Evolutionary conservation across 2,888 invertebrate genomes (phyloP).

Genomic region (Sinodicranocentrus sp.): DNA sequence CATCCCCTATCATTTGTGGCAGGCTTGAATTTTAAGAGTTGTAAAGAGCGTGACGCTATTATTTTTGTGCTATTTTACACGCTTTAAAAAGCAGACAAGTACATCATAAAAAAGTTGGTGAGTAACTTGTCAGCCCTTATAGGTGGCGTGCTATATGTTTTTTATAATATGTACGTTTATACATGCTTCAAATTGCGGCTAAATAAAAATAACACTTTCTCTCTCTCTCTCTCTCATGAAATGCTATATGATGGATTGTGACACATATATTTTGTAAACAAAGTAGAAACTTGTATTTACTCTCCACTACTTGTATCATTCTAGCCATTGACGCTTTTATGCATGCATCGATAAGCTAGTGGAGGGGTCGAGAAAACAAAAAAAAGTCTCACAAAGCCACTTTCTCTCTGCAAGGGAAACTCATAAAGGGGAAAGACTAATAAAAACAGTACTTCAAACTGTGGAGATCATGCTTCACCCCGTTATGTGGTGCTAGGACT

Average conservation of each 20-base stretch:
- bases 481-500: constrained; percentile 8
- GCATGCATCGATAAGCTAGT: not conserved
- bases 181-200: no score
- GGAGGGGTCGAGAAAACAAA: not conserved
- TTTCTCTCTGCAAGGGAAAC: not conserved
- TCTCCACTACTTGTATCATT: not conserved
- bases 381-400: not conserved
- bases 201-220: constrained; percentile 16
- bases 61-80: constrained; percentile 62
- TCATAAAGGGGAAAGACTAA: not conserved
- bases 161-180: no score
- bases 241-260: constrained; percentile 61
- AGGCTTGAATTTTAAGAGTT: constrained; percentile 60
- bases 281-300: no score
- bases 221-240: not conserved
- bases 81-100: constrained; percentile 64
- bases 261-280: constrained; percentile 56
- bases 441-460: not conserved
- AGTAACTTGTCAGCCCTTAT: no score
- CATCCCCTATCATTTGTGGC: constrained; percentile 57
- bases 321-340: not conserved
- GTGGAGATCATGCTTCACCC: not conserved
- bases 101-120: constrained; percentile 57
- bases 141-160: no score
- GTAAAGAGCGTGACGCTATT: constrained; percentile 56